Evolutionary conservation across 2,888 invertebrate genomes (phyloP), one percentile per base, ranked within the genome.

Genomic region (Monoplex corrugatus): DNA sequence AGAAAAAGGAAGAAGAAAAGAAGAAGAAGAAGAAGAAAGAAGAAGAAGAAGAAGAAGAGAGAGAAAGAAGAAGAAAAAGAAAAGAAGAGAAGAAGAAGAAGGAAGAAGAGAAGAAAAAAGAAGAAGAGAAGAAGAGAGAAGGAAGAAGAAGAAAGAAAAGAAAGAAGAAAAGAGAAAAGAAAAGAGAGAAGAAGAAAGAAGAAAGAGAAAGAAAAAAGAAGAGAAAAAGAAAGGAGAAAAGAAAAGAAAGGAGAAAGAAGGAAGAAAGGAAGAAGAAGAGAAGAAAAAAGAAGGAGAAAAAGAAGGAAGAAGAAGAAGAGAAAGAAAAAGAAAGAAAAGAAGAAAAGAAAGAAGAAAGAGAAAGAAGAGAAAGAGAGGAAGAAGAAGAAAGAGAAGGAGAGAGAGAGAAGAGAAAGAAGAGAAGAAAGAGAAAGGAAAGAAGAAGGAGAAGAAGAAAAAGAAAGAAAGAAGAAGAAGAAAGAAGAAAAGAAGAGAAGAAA

Each of bases 221-320:
- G 68, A 32, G 8, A 44, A 68, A 32, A 68, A 38, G 68, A 5
- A 68, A 38, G 35, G 35, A 35, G 35, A 38, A 35, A 63, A 63
- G 63, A 63, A 38, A 86, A 32, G 35, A 38, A 63, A 35, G 35
- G 63, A 35, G 38, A 86, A 38, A 35, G 63, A 86, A 19, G 63
- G 86, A 63, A 38, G 63, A 38, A 50, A 19, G 19, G 35, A 86
- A 63, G 35, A 28, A 35, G 32, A n/a, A 32, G 5, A 72, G 43
- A 72, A 38, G 43, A 72, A 87, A 5, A 72, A 72, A 68, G 44
- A 87, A 32, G 3, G 40, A 43, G 72, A 87, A 72, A 72, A 10
- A 87, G 43, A 43, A 43, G 38, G 44, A 19, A 28, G 43, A 32
- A 50, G 19, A 19, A 19, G 19, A 19, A 50, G 50, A 50, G 50